Evolutionary conservation across 92 coral and sea anemone species (phyloP).

Genomic region (Metridium senile): DNA sequence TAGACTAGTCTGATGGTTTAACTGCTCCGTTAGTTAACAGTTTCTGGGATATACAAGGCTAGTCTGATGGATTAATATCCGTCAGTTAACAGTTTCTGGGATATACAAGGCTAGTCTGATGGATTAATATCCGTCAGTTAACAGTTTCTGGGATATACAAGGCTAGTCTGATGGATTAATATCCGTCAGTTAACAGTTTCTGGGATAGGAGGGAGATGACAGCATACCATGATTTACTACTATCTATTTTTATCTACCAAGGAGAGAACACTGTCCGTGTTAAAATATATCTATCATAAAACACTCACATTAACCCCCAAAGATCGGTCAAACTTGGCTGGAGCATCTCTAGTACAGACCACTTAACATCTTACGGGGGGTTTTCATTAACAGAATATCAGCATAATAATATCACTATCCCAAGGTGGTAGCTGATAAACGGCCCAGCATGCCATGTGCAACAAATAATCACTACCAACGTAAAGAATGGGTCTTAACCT

Average conservation of each 20-base stretch:
- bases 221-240: not conserved
- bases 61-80: not conserved
- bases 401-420: not conserved
- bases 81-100: not conserved
- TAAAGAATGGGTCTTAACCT: not conserved
- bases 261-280: too few species aligned
- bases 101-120: not conserved
- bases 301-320: not conserved
- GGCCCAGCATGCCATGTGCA: not conserved
- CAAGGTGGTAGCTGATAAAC: not conserved
- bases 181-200: not conserved
- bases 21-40: not conserved
- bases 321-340: not conserved
- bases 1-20: not conserved
- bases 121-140: not conserved
- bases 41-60: not conserved
- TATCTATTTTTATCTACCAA: too few species aligned
- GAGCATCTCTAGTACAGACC: not conserved
- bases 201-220: conserved; percentile 3
- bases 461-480: not conserved
- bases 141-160: not conserved
- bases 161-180: not conserved
- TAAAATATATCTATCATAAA: not conserved
- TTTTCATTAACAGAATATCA: not conserved
- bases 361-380: conserved; percentile 13